A percentile compares a stretch with the other conserved stretches of the same genome.
Conservation (phyloP, 2,113 vertebrate species). For the Sus scrofa region DNA sequence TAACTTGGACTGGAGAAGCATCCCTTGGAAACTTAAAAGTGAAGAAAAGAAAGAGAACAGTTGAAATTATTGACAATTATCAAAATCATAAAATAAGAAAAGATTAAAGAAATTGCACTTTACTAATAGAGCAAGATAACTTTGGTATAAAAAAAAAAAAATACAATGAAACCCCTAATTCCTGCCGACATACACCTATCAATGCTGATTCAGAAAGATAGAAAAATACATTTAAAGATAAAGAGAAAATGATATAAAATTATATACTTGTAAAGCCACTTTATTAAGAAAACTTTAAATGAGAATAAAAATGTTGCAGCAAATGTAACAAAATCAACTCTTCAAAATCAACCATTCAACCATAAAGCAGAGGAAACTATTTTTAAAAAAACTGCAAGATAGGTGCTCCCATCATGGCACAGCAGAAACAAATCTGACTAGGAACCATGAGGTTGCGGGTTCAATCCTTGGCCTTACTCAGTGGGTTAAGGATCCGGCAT, state of each 20-base stretch:
- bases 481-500: no score
- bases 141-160: background rate
- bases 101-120: background rate
- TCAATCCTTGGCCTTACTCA: no score
- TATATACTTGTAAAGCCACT: background rate
- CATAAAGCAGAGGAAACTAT: background rate
- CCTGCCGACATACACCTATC: background rate
- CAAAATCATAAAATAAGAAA: background rate
- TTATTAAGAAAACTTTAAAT: background rate
- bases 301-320: background rate
- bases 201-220: background rate
- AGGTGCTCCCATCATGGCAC: no score
- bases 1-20: background rate
- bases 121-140: background rate
- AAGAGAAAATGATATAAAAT: background rate
- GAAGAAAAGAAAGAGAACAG: background rate
- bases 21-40: background rate
- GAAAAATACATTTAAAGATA: background rate
- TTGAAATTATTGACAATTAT: background rate
- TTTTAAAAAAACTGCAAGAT: background rate
- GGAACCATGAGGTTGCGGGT: no score
- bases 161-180: background rate
- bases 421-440: no score
- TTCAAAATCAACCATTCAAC: background rate
- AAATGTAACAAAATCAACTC: conserved; percentile 19